Evolutionary conservation across 2,888 invertebrate genomes (phyloP).

Genomic region (Oxyteleia sp.): DNA sequence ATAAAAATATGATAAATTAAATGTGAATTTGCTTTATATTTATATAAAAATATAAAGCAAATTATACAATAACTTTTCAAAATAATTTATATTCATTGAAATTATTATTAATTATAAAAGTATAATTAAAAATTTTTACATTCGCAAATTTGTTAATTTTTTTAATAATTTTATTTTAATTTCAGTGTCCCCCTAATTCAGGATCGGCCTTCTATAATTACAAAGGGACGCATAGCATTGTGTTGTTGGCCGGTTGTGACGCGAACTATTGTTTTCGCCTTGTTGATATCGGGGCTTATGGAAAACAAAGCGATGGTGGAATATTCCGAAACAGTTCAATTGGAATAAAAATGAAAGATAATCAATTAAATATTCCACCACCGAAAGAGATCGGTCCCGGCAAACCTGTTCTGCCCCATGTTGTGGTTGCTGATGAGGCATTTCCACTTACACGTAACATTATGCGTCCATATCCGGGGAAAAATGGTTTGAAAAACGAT

Average conservation of each 20-base stretch:
- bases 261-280: constrained; percentile 4
- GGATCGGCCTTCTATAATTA: constrained; percentile 22
- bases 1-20: no score
- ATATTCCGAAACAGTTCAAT: neutral
- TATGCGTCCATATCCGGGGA: constrained; percentile 24
- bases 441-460: constrained; percentile 11
- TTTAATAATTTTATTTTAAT: no score
- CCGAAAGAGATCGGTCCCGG: neutral
- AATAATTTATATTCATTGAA: no score
- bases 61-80: no score
- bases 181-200: constrained; percentile 11
- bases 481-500: neutral
- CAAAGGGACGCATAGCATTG: constrained; percentile 13
- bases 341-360: neutral
- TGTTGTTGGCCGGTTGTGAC: constrained; percentile 12
- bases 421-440: constrained; percentile 8
- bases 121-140: no score
- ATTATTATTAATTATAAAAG: no score
- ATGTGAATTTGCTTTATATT: no score
- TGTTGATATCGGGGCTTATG: constrained; percentile 14
- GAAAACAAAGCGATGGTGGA: constrained; percentile 17
- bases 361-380: constrained; percentile 16
- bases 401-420: neutral
- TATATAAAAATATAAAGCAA: no score
- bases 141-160: no score